phyloP scores from a whole-genome alignment of 2,113 vertebrate genomes.

The Myocastor coypus region DNA sequence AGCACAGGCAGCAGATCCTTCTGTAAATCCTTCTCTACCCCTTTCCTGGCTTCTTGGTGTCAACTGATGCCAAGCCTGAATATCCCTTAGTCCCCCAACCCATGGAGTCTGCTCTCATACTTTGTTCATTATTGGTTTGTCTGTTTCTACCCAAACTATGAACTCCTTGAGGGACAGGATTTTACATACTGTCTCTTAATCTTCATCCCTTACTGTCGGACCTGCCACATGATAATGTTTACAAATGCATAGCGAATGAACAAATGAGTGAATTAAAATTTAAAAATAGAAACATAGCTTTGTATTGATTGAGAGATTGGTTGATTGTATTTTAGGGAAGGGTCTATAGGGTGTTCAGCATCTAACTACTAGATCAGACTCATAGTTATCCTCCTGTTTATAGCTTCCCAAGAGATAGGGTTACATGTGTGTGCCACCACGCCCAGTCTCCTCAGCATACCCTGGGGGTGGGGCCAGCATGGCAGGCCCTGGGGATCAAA shows the following conservation, averaged over 20 bases:
- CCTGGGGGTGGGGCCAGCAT: too few species aligned
- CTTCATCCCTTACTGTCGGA: not conserved
- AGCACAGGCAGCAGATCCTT: not conserved
- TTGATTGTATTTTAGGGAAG: too few species aligned
- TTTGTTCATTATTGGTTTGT: not conserved
- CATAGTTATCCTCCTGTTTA: too few species aligned
- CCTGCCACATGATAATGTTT: not conserved
- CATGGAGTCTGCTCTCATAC: not conserved
- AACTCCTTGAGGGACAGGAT: not conserved
- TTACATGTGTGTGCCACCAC: too few species aligned
- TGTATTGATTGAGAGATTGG: not conserved
- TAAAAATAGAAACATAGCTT: constrained; percentile 37
- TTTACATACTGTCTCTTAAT: not conserved
- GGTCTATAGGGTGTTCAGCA: too few species aligned
- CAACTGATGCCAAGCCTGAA: not conserved
- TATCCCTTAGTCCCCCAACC: not conserved
- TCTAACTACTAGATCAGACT: too few species aligned
- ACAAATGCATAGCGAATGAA: not conserved
- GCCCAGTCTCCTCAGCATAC: too few species aligned
- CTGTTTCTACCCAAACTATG: not conserved
- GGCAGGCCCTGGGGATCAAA: too few species aligned
- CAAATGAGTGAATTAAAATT: not conserved
- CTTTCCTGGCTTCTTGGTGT: not conserved
- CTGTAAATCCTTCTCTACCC: not conserved
- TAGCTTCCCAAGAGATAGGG: too few species aligned